Percentiles rank a stretch among this genome's conserved stretches.
phyloP scores from a whole-genome alignment of 2,888 invertebrate genomes.

The Cryptosula pallasiana region DNA sequence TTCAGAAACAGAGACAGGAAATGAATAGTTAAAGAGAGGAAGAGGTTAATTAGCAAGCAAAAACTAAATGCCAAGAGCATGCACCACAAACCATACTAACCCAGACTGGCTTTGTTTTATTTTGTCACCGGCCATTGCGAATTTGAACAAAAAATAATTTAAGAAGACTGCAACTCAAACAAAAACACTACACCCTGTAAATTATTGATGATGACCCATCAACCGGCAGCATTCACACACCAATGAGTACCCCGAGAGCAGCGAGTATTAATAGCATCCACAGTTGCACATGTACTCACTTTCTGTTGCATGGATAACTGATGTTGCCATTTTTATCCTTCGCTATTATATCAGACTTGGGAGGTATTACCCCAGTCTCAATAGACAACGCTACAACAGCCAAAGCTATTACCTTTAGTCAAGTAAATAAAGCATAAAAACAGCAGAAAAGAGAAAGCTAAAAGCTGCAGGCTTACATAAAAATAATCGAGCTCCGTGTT shows the following conservation, averaged over 20 bases:
- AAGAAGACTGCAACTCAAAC: too few relatives aligned
- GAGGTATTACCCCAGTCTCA: background rate
- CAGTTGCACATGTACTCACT: background rate
- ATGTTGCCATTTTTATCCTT: conserved; percentile 18
- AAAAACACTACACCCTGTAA: too few relatives aligned
- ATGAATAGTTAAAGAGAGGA: background rate
- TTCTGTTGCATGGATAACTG: background rate
- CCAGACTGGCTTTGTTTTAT: too few relatives aligned
- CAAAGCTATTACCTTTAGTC: background rate
- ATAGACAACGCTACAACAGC: background rate
- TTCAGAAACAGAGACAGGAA: background rate
- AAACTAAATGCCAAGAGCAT: too few relatives aligned
- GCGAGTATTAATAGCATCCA: background rate
- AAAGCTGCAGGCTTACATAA: background rate
- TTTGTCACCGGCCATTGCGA: too few relatives aligned
- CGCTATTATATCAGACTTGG: conserved; percentile 6
- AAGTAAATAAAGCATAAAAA: background rate
- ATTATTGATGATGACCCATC: too few relatives aligned
- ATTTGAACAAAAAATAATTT: too few relatives aligned
- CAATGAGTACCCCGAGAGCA: too few relatives aligned
- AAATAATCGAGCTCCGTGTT: too few relatives aligned
- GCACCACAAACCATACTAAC: too few relatives aligned
- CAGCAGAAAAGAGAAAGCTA: background rate
- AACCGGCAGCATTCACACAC: too few relatives aligned
- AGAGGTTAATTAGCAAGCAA: background rate